Evolutionary conservation across 2,113 vertebrate genomes (phyloP).

Genomic region (Heterocephalus glaber): DNA sequence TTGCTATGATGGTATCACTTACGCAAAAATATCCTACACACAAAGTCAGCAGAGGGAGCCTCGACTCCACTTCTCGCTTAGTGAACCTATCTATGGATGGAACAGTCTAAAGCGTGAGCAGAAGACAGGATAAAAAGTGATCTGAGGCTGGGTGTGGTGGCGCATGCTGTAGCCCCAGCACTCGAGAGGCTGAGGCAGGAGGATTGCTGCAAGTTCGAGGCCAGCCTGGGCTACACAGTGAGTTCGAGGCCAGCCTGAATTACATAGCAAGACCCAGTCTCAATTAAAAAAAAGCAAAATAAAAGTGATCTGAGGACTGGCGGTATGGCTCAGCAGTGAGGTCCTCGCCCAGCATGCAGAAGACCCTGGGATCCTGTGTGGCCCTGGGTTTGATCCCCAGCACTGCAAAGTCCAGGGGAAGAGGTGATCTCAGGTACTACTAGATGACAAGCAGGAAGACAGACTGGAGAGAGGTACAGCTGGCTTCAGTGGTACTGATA

Average conservation of each 20-base stretch:
- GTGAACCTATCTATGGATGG: not conserved
- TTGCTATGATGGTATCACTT: not conserved
- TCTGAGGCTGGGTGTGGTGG: not conserved
- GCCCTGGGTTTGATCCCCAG: not conserved
- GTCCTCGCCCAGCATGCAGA: not conserved
- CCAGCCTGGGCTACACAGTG: not conserved
- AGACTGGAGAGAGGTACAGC: not conserved
- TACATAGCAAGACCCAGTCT: not conserved
- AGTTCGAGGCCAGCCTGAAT: not conserved
- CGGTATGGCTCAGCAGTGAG: not conserved
- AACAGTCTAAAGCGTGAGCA: not conserved
- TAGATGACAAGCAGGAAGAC: not conserved
- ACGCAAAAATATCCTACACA: constrained; percentile 16
- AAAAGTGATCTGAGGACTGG: not conserved
- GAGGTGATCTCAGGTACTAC: not conserved
- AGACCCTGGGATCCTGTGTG: not conserved
- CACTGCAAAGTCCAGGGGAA: not conserved
- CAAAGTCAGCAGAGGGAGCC: constrained; percentile 70
- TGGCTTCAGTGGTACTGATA: not conserved
- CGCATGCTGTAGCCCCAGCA: not conserved
- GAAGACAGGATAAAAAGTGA: constrained; percentile 35
- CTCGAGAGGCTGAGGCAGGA: not conserved
- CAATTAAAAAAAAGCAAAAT: not conserved
- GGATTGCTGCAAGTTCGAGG: not conserved
- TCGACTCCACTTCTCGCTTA: constrained; percentile 35